phyloP scores from a whole-genome alignment of 1,140 invertebrate genomes.

The Platyscapa corneri region DNA sequence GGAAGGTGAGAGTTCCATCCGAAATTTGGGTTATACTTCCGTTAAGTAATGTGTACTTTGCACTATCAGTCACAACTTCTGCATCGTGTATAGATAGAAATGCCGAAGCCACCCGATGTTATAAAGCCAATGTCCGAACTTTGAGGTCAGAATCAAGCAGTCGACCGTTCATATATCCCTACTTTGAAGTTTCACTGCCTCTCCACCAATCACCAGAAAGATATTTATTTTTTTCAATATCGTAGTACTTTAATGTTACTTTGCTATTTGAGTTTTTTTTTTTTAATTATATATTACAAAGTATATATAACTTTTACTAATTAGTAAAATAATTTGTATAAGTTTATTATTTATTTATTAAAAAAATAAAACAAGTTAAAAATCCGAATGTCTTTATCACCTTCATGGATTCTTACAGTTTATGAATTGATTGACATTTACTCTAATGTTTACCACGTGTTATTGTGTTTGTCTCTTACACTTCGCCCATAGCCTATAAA shows the following conservation, averaged over 20 bases:
- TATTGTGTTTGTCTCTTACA: neutral
- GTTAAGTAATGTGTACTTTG: constrained; percentile 15
- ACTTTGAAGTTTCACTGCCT: neutral
- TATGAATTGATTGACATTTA: neutral
- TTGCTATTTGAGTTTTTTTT: too few species aligned
- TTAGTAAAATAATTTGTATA: neutral
- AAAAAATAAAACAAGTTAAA: too few species aligned
- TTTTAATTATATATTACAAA: neutral
- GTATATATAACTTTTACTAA: neutral
- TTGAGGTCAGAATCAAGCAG: neutral
- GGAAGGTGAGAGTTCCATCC: neutral
- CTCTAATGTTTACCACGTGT: neutral
- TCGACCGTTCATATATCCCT: neutral
- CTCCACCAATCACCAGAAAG: neutral
- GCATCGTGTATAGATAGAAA: neutral
- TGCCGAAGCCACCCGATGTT: neutral
- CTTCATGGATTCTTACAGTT: neutral
- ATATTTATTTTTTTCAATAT: too few species aligned
- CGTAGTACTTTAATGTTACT: neutral
- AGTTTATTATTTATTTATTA: too few species aligned
- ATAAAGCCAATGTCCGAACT: neutral
- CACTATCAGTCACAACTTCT: neutral
- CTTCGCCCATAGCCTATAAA: neutral
- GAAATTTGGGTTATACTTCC: constrained; percentile 55
- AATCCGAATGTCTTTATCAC: neutral